These are phyloP conservation scores for Goniozus legneri DNA, from an alignment of 1,140 invertebrate species.

Conservation along the genomic window DNA sequence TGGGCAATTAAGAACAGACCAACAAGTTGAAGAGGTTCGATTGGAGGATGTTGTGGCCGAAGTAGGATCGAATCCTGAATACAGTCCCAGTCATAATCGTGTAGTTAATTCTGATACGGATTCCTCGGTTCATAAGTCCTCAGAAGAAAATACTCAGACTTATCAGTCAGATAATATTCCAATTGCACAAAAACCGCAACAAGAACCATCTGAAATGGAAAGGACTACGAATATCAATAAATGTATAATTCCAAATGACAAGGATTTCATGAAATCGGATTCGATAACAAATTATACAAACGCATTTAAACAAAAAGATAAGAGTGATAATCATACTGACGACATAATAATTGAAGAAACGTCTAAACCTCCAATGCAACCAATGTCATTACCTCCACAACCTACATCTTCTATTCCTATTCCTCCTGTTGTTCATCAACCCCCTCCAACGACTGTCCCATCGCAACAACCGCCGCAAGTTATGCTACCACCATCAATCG, in stretches of 20 bases:
- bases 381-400: conserved; percentile 15
- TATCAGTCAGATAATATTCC: conserved; percentile 22
- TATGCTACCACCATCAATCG: background rate
- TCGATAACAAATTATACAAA: conserved; percentile 23
- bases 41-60: conserved; percentile 49
- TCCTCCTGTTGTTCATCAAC: conserved; percentile 8
- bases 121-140: conserved; percentile 25
- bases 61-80: conserved; percentile 41
- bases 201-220: conserved; percentile 24
- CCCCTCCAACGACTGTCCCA: conserved; percentile 5
- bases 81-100: conserved; percentile 35
- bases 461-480: conserved; percentile 28
- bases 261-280: conserved; percentile 16
- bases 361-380: conserved; percentile 18
- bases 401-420: conserved; percentile 20
- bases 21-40: conserved; percentile 48
- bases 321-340: conserved; percentile 27
- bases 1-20: conserved; percentile 43
- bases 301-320: conserved; percentile 22
- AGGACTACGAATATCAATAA: conserved; percentile 19
- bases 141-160: conserved; percentile 27
- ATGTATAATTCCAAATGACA: conserved; percentile 18
- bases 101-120: conserved; percentile 33
- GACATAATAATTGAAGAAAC: conserved; percentile 36
- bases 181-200: conserved; percentile 24